Conservation (phyloP, 2,888 invertebrate species). For the Aproaerema taeniolella region DNA sequence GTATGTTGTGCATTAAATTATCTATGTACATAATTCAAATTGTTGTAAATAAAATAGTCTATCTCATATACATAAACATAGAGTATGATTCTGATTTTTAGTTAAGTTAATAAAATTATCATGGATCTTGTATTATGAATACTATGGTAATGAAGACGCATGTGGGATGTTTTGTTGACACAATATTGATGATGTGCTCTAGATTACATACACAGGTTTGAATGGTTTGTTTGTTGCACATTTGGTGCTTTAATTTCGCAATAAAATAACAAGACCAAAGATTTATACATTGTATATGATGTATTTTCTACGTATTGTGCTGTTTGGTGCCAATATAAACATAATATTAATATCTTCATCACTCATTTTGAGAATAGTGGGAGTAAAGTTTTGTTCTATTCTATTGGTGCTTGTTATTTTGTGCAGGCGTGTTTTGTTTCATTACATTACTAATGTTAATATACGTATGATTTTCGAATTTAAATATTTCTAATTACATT, state of each 20-base stretch:
- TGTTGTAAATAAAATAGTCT: slow-evolving; percentile 73
- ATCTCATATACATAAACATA: slow-evolving; percentile 36
- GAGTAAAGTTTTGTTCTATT: slow-evolving; percentile 7
- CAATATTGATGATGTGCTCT: too few relatives aligned
- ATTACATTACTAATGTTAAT: slow-evolving; percentile 3
- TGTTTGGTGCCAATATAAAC: slow-evolving; percentile 47
- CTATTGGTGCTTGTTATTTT: slow-evolving; percentile 24
- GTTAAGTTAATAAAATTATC: slow-evolving; percentile 19
- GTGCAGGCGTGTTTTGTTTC: slow-evolving; percentile 8
- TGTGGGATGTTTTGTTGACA: slow-evolving; percentile 17
- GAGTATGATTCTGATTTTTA: slow-evolving; percentile 24
- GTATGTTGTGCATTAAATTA: slow-evolving; percentile 58
- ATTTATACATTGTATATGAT: slow-evolving; percentile 46
- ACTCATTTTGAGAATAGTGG: not conserved
- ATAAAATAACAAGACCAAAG: slow-evolving; percentile 65
- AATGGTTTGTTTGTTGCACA: slow-evolving; percentile 20
- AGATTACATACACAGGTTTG: slow-evolving; percentile 20
- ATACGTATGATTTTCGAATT: too few relatives aligned
- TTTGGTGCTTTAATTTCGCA: slow-evolving; percentile 40
- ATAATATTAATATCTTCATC: not conserved
- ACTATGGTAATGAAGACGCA: too few relatives aligned
- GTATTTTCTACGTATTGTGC: slow-evolving; percentile 39
- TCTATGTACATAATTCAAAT: slow-evolving; percentile 64
- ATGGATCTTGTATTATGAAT: slow-evolving; percentile 11
- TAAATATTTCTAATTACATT: too few relatives aligned